These are phyloP conservation scores for Archips crataeganus DNA, from an alignment of 2,888 invertebrate species.

Conservation along the genomic window DNA sequence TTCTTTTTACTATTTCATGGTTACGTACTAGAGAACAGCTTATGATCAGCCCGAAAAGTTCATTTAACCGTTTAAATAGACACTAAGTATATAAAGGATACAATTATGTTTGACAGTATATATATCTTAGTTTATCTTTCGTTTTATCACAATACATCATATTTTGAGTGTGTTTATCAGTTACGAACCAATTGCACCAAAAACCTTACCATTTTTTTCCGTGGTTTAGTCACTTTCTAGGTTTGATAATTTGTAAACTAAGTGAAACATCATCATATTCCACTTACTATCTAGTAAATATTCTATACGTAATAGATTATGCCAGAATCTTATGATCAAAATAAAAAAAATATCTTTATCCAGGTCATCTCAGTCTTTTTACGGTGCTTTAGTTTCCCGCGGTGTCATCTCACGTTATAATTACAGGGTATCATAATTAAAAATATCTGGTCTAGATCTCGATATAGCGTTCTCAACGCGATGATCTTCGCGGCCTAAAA, in stretches of 20 bases:
- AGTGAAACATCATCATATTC: no score
- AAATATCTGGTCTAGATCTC: conserved; percentile 55
- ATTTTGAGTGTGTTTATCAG: conserved; percentile 8
- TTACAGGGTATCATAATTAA: conserved; percentile 50
- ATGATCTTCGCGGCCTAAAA: conserved; percentile 67
- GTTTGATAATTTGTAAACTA: no score
- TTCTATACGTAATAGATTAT: background rate
- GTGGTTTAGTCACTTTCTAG: background rate
- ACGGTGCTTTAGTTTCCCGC: conserved; percentile 38
- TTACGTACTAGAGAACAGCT: no score
- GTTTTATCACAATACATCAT: conserved; percentile 7
- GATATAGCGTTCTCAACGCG: conserved; percentile 54
- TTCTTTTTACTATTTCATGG: no score
- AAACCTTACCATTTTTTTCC: background rate
- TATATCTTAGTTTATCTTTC: conserved; percentile 7
- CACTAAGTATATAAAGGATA: no score
- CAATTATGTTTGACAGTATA: background rate
- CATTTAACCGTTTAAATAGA: no score
- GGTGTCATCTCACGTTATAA: conserved; percentile 55
- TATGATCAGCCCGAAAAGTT: no score
- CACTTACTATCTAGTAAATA: no score
- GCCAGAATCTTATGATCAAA: background rate
- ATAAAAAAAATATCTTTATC: conserved; percentile 24
- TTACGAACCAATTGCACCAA: background rate
- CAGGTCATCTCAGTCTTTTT: conserved; percentile 40